Evolutionary conservation across 1,140 invertebrate species (phyloP).

Genomic region (Adoxophyes honmai): DNA sequence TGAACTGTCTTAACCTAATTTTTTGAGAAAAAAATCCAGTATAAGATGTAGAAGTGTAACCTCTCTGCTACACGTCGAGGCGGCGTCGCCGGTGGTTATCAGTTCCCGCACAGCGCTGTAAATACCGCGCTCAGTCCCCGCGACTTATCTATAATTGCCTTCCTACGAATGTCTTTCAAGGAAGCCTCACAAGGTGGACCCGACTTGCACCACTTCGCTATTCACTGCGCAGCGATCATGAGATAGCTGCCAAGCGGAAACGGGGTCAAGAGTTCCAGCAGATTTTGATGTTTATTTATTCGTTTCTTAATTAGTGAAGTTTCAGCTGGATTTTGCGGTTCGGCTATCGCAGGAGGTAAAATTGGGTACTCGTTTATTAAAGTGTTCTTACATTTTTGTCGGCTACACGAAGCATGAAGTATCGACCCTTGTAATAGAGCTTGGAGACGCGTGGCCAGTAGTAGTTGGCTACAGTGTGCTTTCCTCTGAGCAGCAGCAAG

Average conservation of each 20-base stretch:
- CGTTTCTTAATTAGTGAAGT: slow-evolving; percentile 18
- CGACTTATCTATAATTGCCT: slow-evolving; percentile 75
- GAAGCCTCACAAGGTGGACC: slow-evolving; percentile 57
- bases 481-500: slow-evolving; percentile 96
- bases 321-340: background rate
- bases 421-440: slow-evolving; percentile 96
- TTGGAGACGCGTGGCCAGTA: slow-evolving; percentile 99
- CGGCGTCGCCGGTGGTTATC: slow-evolving; percentile 37
- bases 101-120: slow-evolving; percentile 51
- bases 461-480: slow-evolving; percentile 98
- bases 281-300: slow-evolving; percentile 45
- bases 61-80: slow-evolving; percentile 8
- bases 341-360: slow-evolving; percentile 1
- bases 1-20: too few species aligned
- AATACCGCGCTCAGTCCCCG: slow-evolving; percentile 62
- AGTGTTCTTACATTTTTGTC: slow-evolving; percentile 92
- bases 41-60: too few species aligned
- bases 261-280: slow-evolving; percentile 52
- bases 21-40: too few species aligned
- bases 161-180: slow-evolving; percentile 72
- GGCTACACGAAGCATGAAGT: slow-evolving; percentile 96
- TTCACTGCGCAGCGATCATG: slow-evolving; percentile 53
- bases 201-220: slow-evolving; percentile 56
- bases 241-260: slow-evolving; percentile 46
- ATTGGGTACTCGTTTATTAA: slow-evolving; percentile 15